Conservation (phyloP, 2,113 vertebrate species). For the Irena cyanogastra region DNA sequence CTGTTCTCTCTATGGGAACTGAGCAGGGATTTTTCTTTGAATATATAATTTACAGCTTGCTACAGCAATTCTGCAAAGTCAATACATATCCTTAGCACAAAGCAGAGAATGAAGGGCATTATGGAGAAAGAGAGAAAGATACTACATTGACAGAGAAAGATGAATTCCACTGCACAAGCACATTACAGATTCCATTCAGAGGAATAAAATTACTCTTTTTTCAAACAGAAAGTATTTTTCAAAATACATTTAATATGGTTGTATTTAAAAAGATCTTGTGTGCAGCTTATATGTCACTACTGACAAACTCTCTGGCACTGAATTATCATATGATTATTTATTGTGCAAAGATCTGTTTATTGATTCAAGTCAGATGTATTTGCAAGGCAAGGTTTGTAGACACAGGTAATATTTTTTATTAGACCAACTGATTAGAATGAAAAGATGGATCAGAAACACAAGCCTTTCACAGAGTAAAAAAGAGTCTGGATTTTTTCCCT, state of each 20-base stretch:
- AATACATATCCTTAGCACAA: conserved; percentile 48
- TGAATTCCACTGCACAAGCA: conserved; percentile 30
- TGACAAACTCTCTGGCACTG: not conserved
- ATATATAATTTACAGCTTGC: conserved; percentile 50
- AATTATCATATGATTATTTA: conserved; percentile 14
- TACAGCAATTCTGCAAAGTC: conserved; percentile 47
- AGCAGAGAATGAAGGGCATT: conserved; percentile 56
- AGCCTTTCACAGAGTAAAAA: not conserved
- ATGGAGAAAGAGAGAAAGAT: conserved; percentile 21
- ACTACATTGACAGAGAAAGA: conserved; percentile 15
- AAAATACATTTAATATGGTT: not conserved
- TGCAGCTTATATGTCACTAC: not conserved
- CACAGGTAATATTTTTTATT: conserved; percentile 30
- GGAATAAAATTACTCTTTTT: not conserved
- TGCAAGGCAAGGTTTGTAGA: conserved; percentile 26
- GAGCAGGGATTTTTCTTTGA: conserved; percentile 51
- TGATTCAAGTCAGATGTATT: conserved; percentile 27
- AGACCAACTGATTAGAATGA: conserved; percentile 22
- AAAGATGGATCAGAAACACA: not conserved
- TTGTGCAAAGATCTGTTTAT: conserved; percentile 22
- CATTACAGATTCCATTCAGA: conserved; percentile 3
- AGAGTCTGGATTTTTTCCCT: not conserved
- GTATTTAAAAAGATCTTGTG: not conserved
- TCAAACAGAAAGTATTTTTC: not conserved
- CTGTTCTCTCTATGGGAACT: conserved; percentile 28